phyloP scores from a whole-genome alignment of 2,113 vertebrate genomes.

The Ammodytes dubius region DNA sequence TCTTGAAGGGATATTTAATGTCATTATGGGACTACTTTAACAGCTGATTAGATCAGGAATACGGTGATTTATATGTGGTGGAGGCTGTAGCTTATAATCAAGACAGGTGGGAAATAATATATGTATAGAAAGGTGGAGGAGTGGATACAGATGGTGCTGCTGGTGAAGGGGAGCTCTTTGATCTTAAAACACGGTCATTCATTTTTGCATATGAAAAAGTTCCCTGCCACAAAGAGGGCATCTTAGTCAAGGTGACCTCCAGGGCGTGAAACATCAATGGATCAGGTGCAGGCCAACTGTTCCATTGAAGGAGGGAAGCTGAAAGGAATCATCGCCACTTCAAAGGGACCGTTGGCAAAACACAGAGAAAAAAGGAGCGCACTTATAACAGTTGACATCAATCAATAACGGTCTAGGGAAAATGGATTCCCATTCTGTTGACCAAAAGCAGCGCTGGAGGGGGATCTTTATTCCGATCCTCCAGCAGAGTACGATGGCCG shows the following conservation, averaged over 20 bases:
- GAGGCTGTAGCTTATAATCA: slow-evolving; percentile 17
- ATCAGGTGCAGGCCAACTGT: slow-evolving; percentile 69
- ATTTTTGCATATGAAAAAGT: slow-evolving; percentile 70
- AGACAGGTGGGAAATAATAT: slow-evolving; percentile 33
- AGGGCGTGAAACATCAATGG: slow-evolving; percentile 70
- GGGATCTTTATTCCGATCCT: slow-evolving; percentile 44
- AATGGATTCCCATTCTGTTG: slow-evolving; percentile 59
- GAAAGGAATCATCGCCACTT: slow-evolving; percentile 64
- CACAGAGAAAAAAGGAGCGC: slow-evolving; percentile 50
- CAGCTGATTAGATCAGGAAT: slow-evolving; percentile 62
- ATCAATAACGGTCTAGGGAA: slow-evolving; percentile 67
- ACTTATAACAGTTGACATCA: slow-evolving; percentile 67
- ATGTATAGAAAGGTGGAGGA: slow-evolving; percentile 18
- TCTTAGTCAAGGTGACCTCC: slow-evolving; percentile 62
- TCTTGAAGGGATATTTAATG: slow-evolving; percentile 50
- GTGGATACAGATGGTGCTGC: slow-evolving; percentile 18
- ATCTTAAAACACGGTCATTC: slow-evolving; percentile 49
- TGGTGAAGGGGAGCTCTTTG: slow-evolving; percentile 38
- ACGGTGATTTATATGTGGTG: slow-evolving; percentile 33
- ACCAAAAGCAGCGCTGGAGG: slow-evolving; percentile 55
- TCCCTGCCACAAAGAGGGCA: slow-evolving; percentile 34
- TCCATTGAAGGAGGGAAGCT: slow-evolving; percentile 58
- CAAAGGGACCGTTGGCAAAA: slow-evolving; percentile 66
- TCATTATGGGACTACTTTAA: slow-evolving; percentile 55
- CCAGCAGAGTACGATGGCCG: slow-evolving; percentile 25